These are phyloP conservation scores for Leuctra nigra DNA, from an alignment of 2,888 invertebrate genomes.

Conservation along the genomic window DNA sequence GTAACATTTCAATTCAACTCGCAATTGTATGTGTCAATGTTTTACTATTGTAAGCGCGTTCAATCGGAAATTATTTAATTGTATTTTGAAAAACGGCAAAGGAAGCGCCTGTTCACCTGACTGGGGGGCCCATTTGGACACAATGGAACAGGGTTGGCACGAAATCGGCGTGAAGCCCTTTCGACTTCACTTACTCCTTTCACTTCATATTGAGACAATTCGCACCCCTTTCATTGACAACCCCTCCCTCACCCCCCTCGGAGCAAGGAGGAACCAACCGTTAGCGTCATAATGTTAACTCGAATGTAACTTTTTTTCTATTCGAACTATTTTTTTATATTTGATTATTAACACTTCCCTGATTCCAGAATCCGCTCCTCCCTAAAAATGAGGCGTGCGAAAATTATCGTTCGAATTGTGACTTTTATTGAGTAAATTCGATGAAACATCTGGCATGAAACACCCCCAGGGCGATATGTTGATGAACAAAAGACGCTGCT, in stretches of 20 bases:
- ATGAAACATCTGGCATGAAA: conserved; percentile 18
- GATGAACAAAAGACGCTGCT: conserved; percentile 18
- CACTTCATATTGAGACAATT: conserved; percentile 1
- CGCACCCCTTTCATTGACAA: conserved; percentile 1
- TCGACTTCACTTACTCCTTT: conserved; percentile 23
- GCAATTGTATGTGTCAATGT: conserved; percentile 8
- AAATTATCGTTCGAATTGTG: conserved; percentile 12
- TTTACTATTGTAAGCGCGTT: not conserved
- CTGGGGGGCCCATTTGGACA: conserved; percentile 6
- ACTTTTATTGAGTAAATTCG: conserved; percentile 19
- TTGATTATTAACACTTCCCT: conserved; percentile 15
- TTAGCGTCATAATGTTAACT: conserved; percentile 6
- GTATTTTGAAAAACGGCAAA: not conserved
- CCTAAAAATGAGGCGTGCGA: conserved; percentile 12
- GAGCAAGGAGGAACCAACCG: conserved; percentile 6
- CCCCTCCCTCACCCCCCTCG: not conserved
- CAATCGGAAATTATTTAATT: conserved; percentile 3
- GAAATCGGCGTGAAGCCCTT: conserved; percentile 15
- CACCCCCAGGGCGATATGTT: conserved; percentile 19
- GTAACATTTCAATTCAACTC: not conserved
- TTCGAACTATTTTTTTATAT: not conserved
- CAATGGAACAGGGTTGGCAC: not conserved
- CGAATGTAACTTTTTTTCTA: conserved; percentile 3
- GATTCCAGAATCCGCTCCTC: not conserved
- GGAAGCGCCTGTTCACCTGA: conserved; percentile 2